Evolutionary conservation across 2,113 vertebrate species (phyloP).

Genomic region (Myotis davidii): DNA sequence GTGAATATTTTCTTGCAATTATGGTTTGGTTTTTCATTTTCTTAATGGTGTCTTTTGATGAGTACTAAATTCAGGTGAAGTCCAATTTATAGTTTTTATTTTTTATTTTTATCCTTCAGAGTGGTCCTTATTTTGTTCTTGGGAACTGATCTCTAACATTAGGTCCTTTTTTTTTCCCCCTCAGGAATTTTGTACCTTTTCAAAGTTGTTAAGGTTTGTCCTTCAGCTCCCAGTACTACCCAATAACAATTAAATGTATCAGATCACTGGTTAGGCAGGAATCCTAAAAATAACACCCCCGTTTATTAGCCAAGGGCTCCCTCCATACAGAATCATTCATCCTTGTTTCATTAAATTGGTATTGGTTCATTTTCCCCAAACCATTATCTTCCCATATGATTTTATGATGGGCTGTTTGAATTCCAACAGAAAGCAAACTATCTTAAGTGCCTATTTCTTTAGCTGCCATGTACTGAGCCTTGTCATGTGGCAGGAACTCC

Average conservation of each 20-base stretch:
- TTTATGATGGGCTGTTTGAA: neutral
- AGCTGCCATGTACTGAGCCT: neutral
- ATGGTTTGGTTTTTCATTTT: neutral
- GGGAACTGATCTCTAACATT: neutral
- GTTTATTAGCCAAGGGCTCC: neutral
- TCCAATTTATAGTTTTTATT: neutral
- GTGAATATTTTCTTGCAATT: neutral
- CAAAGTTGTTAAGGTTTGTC: neutral
- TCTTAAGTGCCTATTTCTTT: neutral
- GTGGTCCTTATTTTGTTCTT: neutral
- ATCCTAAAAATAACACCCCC: neutral
- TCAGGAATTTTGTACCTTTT: neutral
- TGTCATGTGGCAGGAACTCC: neutral
- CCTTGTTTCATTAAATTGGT: constrained; percentile 7
- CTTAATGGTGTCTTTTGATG: neutral
- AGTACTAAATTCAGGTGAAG: neutral
- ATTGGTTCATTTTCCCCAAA: neutral
- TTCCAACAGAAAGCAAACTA: neutral
- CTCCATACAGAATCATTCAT: neutral
- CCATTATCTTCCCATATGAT: neutral
- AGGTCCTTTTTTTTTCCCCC: neutral
- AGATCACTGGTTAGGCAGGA: neutral
- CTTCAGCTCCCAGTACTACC: neutral
- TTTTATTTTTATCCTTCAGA: neutral
- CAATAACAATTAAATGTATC: neutral